A percentile compares a stretch with the other conserved stretches of the same genome.
Evolutionary conservation across 2,888 invertebrate genomes (phyloP).

Genomic region (Oscheius sp.): DNA sequence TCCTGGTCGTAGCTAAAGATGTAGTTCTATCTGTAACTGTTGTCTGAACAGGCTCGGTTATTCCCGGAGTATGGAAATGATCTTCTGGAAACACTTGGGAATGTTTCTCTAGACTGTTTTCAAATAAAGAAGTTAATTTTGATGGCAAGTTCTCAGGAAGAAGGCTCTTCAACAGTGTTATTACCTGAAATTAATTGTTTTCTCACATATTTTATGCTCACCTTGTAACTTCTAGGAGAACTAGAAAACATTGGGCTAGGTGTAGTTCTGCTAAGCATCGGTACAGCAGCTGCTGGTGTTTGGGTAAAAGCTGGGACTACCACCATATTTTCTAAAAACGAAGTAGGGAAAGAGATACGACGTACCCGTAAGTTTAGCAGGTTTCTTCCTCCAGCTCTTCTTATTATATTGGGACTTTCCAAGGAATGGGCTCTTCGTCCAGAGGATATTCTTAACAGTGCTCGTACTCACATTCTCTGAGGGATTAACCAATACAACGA

Average conservation of each 20-base stretch:
- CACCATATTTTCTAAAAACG: constrained; percentile 24
- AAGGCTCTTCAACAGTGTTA: constrained; percentile 49
- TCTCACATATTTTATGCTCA: neutral
- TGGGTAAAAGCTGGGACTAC: neutral
- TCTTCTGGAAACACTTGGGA: constrained; percentile 24
- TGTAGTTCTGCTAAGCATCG: neutral
- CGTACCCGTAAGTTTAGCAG: constrained; percentile 8
- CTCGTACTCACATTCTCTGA: neutral
- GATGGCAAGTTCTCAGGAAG: constrained; percentile 50
- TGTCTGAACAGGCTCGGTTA: constrained; percentile 1
- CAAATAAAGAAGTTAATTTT: constrained; percentile 45
- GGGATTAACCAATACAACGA: neutral
- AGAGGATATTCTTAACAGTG: constrained; percentile 1
- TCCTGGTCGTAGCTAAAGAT: no score
- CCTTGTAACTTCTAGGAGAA: constrained; percentile 28
- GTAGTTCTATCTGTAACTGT: constrained; percentile 7
- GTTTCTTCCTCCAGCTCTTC: constrained; percentile 47
- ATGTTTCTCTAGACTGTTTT: constrained; percentile 47
- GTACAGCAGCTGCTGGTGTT: neutral
- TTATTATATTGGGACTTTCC: constrained; percentile 46
- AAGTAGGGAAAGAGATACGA: neutral
- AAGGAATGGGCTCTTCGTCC: constrained; percentile 28
- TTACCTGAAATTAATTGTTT: constrained; percentile 39
- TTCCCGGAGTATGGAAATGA: constrained; percentile 33
- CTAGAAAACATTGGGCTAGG: neutral